These are phyloP conservation scores for Geococcyx californianus DNA, from an alignment of 2,113 vertebrate genomes.

Conservation along the genomic window DNA sequence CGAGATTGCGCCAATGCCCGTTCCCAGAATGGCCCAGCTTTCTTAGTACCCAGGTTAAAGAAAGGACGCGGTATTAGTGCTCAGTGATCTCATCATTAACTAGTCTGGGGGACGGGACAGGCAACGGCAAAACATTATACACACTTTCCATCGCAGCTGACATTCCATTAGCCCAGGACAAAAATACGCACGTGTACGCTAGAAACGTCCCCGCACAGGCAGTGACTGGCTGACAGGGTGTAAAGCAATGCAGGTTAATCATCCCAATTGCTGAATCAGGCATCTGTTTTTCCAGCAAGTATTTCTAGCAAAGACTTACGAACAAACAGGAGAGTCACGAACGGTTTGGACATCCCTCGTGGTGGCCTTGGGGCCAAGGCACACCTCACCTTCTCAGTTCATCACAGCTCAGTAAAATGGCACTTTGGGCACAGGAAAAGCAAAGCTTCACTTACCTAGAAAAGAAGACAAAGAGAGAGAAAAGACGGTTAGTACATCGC, in stretches of 20 bases:
- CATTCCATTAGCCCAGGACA: not conserved
- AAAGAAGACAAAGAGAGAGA: not conserved
- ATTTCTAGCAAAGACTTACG: slow-evolving; percentile 36
- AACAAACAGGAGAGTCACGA: not conserved
- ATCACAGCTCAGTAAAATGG: not conserved
- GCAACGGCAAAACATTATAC: not conserved
- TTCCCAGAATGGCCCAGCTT: not conserved
- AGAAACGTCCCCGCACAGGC: not conserved
- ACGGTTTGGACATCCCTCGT: not conserved
- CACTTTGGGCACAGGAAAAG: slow-evolving; percentile 6
- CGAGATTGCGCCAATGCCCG: not conserved
- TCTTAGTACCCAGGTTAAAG: not conserved
- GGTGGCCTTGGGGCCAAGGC: not conserved
- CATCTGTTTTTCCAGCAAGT: not conserved
- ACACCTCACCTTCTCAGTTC: not conserved
- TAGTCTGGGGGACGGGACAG: not conserved
- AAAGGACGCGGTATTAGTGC: not conserved
- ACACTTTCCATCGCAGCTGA: not conserved
- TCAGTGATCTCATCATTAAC: not conserved
- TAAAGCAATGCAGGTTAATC: not conserved
- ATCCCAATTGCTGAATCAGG: not conserved
- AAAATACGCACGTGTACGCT: not conserved
- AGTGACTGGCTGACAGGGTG: not conserved
- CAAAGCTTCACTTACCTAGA: slow-evolving; percentile 79
- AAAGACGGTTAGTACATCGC: slow-evolving; percentile 12